These are phyloP conservation scores for Neodiprion fabricii DNA, from an alignment of 1,140 invertebrate genomes.

Conservation along the genomic window DNA sequence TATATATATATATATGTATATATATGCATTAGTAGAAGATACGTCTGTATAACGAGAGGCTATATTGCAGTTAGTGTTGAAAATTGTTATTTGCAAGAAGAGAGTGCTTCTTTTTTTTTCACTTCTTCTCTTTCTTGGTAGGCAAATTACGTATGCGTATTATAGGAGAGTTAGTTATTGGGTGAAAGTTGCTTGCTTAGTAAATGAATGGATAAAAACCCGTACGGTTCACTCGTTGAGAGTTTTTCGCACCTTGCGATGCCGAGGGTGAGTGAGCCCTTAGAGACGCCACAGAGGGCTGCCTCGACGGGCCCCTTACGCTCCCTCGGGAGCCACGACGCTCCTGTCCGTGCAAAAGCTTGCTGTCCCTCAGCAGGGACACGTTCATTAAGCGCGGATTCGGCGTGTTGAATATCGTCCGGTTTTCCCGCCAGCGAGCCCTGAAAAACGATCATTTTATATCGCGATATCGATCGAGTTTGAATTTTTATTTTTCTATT, in stretches of 20 bases:
- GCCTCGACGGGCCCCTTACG: constrained; percentile 76
- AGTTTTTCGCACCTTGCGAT: constrained; percentile 75
- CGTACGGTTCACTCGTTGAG: constrained; percentile 61
- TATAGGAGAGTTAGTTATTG: constrained; percentile 33
- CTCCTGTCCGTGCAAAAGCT: constrained; percentile 77
- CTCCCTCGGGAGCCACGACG: constrained; percentile 79
- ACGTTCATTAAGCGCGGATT: constrained; percentile 90
- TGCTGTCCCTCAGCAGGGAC: constrained; percentile 81
- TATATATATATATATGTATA: constrained; percentile 28
- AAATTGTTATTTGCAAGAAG: too few species aligned
- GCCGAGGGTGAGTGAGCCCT: constrained; percentile 79
- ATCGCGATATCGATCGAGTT: constrained; percentile 16
- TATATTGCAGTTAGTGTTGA: too few species aligned
- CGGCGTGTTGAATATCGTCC: constrained; percentile 94
- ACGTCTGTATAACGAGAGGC: too few species aligned
- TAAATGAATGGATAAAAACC: constrained; percentile 62
- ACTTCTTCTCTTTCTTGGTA: too few species aligned
- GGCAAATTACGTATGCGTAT: not conserved
- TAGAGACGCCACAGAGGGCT: constrained; percentile 82
- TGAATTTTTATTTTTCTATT: not conserved
- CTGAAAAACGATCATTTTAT: constrained; percentile 62
- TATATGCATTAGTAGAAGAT: constrained; percentile 28
- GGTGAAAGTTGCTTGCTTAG: constrained; percentile 58
- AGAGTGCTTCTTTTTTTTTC: too few species aligned
- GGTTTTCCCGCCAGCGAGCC: constrained; percentile 88